Evolutionary conservation across 2,797 vertebrate species (phyloP), one percentile per base, ranked within the genome.

Genomic region (Onychomys leucogaster): DNA sequence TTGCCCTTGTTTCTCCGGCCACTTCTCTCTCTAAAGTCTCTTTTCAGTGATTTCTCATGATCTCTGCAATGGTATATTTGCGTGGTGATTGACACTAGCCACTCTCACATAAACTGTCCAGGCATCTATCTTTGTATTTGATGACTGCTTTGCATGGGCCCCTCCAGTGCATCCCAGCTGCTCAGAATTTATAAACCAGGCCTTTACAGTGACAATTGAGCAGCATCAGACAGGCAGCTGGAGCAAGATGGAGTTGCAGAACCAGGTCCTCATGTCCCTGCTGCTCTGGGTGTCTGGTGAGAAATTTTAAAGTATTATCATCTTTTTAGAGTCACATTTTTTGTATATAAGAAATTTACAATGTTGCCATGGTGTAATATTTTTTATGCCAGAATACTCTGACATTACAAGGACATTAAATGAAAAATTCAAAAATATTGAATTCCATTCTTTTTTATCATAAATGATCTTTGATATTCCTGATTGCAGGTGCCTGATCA

Each of bases 341-440:
- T 59, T 59, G 57, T 59, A 59, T 59, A 6, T 6, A 59, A 57
- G 6, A 43, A 75, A 75, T 9, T 75, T 25, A 41, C 3, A 43
- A 2, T 49, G 3, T 77, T 77, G 6, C 14, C 27, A 32, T 25
- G 14, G 0, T 49, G 2, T 46, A 46, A 23, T 71, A 29, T 29
- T 46, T 8, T 10, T 46, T 77, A 32, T 37, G 1, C 10, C 13
- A 46, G 29, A 29, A 46, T 49, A 77, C 7, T 49, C 10, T 12
- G 41, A 77, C 43, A 69, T 2, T 69, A 21, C 1, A 21, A 59
- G 11, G 10, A 63, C 25, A 63, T 29, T 63, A 63, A 63, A 29
- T 63, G 10, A 71, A 0, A 29, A 71, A 37, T 49, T 8, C 0
- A 49, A 2, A 2, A 32, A 1, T 14, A 57, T n/a, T 52, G 52